Percentiles rank a stretch among this genome's conserved stretches.
Evolutionary conservation across 2,113 vertebrate genomes (phyloP).

Genomic region (Eudyptes chrysolophus): DNA sequence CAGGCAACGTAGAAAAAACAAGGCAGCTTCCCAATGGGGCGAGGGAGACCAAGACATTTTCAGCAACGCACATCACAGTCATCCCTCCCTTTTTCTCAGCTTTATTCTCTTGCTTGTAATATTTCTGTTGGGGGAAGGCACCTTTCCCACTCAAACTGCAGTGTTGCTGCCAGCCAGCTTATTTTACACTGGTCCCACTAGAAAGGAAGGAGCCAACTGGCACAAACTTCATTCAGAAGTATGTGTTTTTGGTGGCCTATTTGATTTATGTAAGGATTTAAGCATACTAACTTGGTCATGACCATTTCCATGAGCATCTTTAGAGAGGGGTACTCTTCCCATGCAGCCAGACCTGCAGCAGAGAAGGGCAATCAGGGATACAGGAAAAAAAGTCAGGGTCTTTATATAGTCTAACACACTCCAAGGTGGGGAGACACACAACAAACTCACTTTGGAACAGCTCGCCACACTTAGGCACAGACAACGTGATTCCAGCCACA

Average conservation of each 20-base stretch:
- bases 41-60: not conserved
- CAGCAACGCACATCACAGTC: not conserved
- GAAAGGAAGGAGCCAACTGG: not conserved
- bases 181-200: not conserved
- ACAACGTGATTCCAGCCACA: not conserved
- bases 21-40: not conserved
- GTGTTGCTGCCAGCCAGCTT: not conserved
- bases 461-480: not conserved
- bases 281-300: conserved; percentile 90
- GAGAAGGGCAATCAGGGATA: not conserved
- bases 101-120: not conserved
- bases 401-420: not conserved
- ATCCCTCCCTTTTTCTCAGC: not conserved
- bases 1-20: rapidly evolving
- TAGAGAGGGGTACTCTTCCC: conserved; percentile 95
- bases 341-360: conserved; percentile 87
- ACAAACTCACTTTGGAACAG: not conserved
- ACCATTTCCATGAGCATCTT: conserved; percentile 99
- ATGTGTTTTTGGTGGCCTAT: not conserved
- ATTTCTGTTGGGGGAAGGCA: not conserved
- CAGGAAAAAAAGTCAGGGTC: not conserved
- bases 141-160: not conserved
- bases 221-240: not conserved
- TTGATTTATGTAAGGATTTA: not conserved
- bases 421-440: not conserved